Base-by-base conservation (phyloP, 1,140 invertebrate genomes). In the Diorhabda elongata region DNA sequence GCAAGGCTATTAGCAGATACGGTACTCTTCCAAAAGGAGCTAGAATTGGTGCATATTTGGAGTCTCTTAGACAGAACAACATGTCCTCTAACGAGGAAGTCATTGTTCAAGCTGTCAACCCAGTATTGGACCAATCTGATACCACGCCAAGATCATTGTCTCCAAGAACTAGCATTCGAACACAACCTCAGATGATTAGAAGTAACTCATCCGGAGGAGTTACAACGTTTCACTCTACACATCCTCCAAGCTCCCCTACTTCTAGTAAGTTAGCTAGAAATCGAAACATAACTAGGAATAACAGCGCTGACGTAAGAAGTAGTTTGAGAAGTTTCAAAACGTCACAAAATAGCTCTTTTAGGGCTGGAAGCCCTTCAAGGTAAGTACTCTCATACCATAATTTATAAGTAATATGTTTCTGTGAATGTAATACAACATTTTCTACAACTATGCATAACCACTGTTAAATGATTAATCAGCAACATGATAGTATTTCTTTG, bases 11-110 rank as follows among this genome's bases (percentile, higher is more conserved):
- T 66, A 97, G 95, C 82, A 88, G 95, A n/a, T 98, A 98, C 80
- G 97, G 97, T 4, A 98, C 97, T 7, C 79, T 96, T 68, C 97
- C 97, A 0, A 99, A 98, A 83, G 95, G 93, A 61, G 94, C 95
- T 8, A 86, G 96, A 45, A 98, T 98, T 73, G 96, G 96, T 7
- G 96, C 96, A 0, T 99, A 96, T 81, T 83, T 99, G 9, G 96
- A 98, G 77, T 98, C 95, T 0, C 82, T 98, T 68, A 86, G 92
- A 47, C 91, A 93, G 74, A 92, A 88, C 76, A 90, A 90, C n/a
- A 85, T 85, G 45, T 83, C 84, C 41, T 81, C 79, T 67, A 83
- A 84, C 66, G 87, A 87, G 56, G 86, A 86, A 52, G 73, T 74
- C 44, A 57, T 42, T 3, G n/a, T 43, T 2, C 75, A 71, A 72